Evolutionary conservation across 53 echinoderm and acorn worm species (phyloP), one percentile per base, ranked within the genome.

Genomic region (Holothuria scabra): DNA sequence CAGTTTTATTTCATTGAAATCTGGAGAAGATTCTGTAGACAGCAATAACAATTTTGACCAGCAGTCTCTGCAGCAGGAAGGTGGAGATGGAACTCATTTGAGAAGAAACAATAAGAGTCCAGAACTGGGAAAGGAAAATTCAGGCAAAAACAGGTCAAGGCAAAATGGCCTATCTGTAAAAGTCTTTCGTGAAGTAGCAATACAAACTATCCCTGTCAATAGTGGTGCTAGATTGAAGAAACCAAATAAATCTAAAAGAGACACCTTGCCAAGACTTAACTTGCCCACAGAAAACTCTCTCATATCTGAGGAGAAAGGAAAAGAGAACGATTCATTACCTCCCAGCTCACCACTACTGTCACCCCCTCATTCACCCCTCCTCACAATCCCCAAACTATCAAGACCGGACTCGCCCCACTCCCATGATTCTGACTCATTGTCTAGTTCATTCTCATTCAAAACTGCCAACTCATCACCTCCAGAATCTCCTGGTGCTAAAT

Each of bases 371-470:
- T 48, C 82, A 4, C 82, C 82, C 12, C 82, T 81, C 13, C 64
- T 81, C 32, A 61, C 22, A 41, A 81, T 81, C 30, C 82, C 62
- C 34, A 61, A 37, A 7, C 64, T 81, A 25, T 61, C 82, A 21
- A 24, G 35, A 34, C 44, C 82, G 4, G 82, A 34, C 25, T 81
- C 82, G 3, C 82, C 82, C 13, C 82, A 81, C 46, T 64, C 82
- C 1, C 12, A 35, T 22, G 82, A 81, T 63, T 81, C 65, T 0
- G 65, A 63, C 60, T 78, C 78, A 1, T 12, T 58, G 28, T 78
- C 78, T 5, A 78, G 78, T 32, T 56, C 52, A 14, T 30, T 78
- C 4, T 78, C 78, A 8, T 78, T 78, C 31, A 78, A 57, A 32
- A 78, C 78, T 56, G 78, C 78, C 2, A 3, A 56, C 31, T 78